Base-by-base conservation (phyloP, 2,113 vertebrate species). In the Apteryx owenii region DNA sequence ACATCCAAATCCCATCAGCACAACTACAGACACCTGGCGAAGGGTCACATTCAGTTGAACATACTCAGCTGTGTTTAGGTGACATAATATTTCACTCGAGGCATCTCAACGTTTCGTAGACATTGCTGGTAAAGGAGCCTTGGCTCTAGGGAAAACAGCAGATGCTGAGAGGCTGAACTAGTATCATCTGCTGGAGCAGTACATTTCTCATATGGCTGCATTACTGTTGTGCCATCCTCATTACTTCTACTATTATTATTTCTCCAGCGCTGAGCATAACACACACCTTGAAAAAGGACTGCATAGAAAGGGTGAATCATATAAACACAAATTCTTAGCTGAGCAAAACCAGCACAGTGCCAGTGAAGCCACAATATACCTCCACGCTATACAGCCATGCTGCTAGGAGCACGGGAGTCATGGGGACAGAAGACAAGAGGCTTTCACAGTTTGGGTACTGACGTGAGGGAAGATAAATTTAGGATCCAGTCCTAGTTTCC, bases 51-150 rank as follows among this genome's bases (percentile, higher is more conserved):
- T 90, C 69, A 54, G 61, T 0, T 61, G 76, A 86, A 70, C 28
- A 38, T 3, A 33, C 36, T 89, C 75, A 83, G 71, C 61, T 68
- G 16, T 29, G 29, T 28, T 22, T 54, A 80, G 71, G 53, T 77
- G 84, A 87, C 70, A 66, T 29, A n/a, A 8, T 38, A n/a, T 71
- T 76, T 84, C 72, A 64, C 21, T 16, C 53, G 65, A 81, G n/a
- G 51, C 64, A 68, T 18, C 68, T 95, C 85, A 66, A 83, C 71
- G 14, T 81, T 72, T 88, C 8, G 2, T 54, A 81, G 56, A 36
- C 1, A 0, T 66, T 0, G 0, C 31, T 88, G 36, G 25, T 13
- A 84, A 44, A 6, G 1, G 33, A 80, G 51, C 72, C 1, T 1
- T 0, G 0, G 64, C 82, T 90, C 79, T 73, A 48, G 64, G 54